A percentile compares a stretch with the other conserved stretches of the same genome.
phyloP scores from a whole-genome alignment of 2,888 invertebrate genomes.

The Caenorhabditis sp. region DNA sequence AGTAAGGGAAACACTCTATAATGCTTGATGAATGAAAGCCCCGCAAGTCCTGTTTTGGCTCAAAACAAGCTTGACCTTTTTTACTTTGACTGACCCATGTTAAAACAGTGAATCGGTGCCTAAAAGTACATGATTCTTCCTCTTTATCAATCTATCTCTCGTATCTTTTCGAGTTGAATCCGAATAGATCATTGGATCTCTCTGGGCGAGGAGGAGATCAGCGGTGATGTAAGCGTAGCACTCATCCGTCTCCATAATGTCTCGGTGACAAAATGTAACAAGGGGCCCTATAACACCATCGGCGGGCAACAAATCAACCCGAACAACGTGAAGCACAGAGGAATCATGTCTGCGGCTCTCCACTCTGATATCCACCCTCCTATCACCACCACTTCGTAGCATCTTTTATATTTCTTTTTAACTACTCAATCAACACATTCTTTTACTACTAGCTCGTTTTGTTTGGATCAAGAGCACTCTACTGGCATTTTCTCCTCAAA shows the following conservation, averaged over 20 bases:
- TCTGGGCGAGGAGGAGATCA: constrained; percentile 2
- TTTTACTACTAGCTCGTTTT: background rate
- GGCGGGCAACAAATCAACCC: constrained; percentile 59
- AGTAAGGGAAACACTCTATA: no score
- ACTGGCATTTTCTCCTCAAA: background rate
- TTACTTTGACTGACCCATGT: no score
- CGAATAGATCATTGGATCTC: constrained; percentile 52
- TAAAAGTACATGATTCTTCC: constrained; percentile 32
- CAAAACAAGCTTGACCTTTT: no score
- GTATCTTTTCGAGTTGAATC: constrained; percentile 30
- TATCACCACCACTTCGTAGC: background rate
- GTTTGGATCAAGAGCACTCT: constrained; percentile 2
- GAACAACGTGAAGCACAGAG: constrained; percentile 39
- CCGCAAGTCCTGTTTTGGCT: no score
- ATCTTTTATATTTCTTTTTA: constrained; percentile 56
- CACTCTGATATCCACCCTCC: background rate
- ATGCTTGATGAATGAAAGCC: no score
- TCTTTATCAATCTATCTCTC: constrained; percentile 4
- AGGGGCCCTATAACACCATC: constrained; percentile 36
- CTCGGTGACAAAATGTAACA: constrained; percentile 6
- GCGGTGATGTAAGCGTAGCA: constrained; percentile 1
- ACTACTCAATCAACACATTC: constrained; percentile 59
- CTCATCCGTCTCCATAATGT: constrained; percentile 4
- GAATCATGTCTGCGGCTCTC: constrained; percentile 23
- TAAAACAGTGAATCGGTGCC: background rate